Evolutionary conservation across 1,140 invertebrate species (phyloP), one percentile per base, ranked within the genome.

Genomic region (Melipona quadrifasciata): DNA sequence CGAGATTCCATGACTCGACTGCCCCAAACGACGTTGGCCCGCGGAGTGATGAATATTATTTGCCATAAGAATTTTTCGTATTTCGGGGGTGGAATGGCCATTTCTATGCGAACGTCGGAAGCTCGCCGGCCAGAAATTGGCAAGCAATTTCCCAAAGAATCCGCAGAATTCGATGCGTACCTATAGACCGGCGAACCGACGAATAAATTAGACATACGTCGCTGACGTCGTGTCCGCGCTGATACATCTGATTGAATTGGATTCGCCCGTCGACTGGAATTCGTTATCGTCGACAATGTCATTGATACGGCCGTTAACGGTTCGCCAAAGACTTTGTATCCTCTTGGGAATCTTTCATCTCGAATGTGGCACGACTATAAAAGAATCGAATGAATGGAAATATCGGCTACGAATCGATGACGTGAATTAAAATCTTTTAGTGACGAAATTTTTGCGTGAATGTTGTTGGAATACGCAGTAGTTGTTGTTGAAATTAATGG

Each of bases 11-110:
- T 87, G n/a, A 47, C 14, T 47, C 82, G 39, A 68, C 47, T 64
- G 21, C 70, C 31, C n/a, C 34, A 65, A 51, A 39, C 55, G 16
- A 24, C 53, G 64, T 55, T 27, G 21, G 19, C 57, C 2, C 55
- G 12, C 17, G 64, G 82, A 72, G 70, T 89, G 91, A 91, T 90
- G 91, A 91, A 90, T 91, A 90, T 92, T 90, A 91, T 92, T 92
- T 87, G 85, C 89, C 82, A 91, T 91, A 92, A 90, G 90, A 91
- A 92, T 92, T 91, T 91, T 91, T 89, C 86, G 88, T 90, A 91
- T 87, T 88, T 90, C 82, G 71, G 68, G 77, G 67, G 8, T 31
- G 24, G 70, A 73, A 55, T 77, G 68, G 58, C 81, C 88, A 91
- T 91, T 92, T 91, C 91, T 91, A 92, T 92, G 88, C 91, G 83